Percentiles rank a stretch among this genome's conserved stretches.
Evolutionary conservation across 2,797 vertebrate genomes (phyloP).

Genomic region (Sebastes minor): DNA sequence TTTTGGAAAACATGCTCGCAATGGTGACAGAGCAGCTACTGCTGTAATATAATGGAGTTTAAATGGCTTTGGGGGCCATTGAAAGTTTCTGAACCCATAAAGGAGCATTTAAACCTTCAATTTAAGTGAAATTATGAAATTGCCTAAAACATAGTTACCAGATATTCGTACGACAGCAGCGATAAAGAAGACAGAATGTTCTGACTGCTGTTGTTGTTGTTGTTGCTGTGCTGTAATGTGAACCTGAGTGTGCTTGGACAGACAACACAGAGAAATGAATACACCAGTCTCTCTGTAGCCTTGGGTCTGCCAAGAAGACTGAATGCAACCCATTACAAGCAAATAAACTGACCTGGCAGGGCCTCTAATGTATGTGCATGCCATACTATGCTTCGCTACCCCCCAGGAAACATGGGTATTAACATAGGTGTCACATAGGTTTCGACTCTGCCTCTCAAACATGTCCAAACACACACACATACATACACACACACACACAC

Average conservation of each 20-base stretch:
- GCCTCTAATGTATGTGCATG: conserved; percentile 42
- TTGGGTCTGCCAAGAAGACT: conserved; percentile 46
- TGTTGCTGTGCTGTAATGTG: conserved; percentile 10
- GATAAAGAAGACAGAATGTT: conserved; percentile 28
- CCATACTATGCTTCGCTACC: conserved; percentile 24
- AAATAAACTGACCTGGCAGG: conserved; percentile 46
- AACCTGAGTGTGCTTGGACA: conserved; percentile 16
- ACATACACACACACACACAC: not conserved
- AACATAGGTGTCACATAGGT: conserved; percentile 31
- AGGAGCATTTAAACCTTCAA: conserved; percentile 24
- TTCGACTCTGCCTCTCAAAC: conserved; percentile 25
- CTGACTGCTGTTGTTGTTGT: conserved; percentile 13
- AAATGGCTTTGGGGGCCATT: conserved; percentile 4
- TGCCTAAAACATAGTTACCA: not conserved
- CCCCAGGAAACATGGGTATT: conserved; percentile 31
- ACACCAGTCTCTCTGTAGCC: conserved; percentile 16
- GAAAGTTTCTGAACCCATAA: conserved; percentile 15
- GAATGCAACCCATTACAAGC: conserved; percentile 50
- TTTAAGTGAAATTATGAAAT: conserved; percentile 32
- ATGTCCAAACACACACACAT: not conserved
- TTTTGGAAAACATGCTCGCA: not conserved
- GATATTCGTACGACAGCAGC: conserved; percentile 9
- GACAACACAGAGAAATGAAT: conserved; percentile 37
- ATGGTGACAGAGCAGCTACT: not conserved
- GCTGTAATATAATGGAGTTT: not conserved